These are phyloP conservation scores for Hypomecis atomaria DNA, from an alignment of 2,888 invertebrate species.

Conservation along the genomic window DNA sequence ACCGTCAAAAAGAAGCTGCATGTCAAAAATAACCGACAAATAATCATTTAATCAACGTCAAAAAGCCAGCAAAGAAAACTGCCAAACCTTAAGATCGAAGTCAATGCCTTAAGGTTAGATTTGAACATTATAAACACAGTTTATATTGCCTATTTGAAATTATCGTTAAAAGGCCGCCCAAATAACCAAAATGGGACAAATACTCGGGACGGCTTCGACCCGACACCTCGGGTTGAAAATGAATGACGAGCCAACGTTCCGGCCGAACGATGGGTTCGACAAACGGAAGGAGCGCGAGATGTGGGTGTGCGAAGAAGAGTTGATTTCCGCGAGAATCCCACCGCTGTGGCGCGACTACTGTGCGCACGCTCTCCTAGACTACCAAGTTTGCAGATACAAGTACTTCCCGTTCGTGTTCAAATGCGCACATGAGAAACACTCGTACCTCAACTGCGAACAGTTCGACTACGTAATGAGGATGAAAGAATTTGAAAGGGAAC, in stretches of 20 bases:
- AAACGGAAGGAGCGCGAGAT: slow-evolving; percentile 89
- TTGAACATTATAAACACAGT: neutral
- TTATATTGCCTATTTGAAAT: neutral
- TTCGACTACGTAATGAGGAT: slow-evolving; percentile 89
- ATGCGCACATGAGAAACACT: slow-evolving; percentile 90
- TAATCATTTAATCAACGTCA: neutral
- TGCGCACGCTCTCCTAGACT: slow-evolving; percentile 88
- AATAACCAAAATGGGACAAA: slow-evolving; percentile 55
- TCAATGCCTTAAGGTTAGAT: too few relatives aligned
- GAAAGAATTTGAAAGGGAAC: slow-evolving; percentile 76
- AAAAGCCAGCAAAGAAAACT: neutral
- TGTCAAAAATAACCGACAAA: too few relatives aligned
- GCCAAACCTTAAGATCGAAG: too few relatives aligned
- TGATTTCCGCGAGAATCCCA: slow-evolving; percentile 90
- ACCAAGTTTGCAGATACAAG: slow-evolving; percentile 87
- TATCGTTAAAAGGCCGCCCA: neutral
- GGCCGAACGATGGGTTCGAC: slow-evolving; percentile 88
- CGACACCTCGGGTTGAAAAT: slow-evolving; percentile 60
- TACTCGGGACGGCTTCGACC: slow-evolving; percentile 56
- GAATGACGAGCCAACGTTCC: slow-evolving; percentile 85
- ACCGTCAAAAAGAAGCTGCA: too few relatives aligned
- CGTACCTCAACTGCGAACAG: slow-evolving; percentile 89
- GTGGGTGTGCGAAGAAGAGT: slow-evolving; percentile 88
- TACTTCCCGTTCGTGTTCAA: slow-evolving; percentile 87
- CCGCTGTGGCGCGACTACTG: slow-evolving; percentile 91